Conservation (phyloP, 2,797 vertebrate genomes). For the Acipenser oxyrinchus region DNA sequence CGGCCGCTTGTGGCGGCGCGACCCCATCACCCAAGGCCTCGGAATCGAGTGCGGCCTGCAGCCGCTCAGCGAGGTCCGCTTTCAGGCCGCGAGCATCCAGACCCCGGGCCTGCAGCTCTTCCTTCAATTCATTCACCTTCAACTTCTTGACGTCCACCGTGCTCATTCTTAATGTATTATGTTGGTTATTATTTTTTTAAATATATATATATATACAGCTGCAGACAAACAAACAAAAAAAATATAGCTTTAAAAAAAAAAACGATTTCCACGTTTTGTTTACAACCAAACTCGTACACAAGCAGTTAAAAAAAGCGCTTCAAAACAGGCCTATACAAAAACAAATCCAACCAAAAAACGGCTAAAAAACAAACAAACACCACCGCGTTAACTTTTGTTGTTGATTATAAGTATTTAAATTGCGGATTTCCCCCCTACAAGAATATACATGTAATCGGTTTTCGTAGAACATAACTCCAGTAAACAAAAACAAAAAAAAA, state of each 20-base stretch:
- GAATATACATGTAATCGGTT: neutral
- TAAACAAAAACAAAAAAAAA: too few relatives aligned
- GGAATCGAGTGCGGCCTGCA: conserved; percentile 59
- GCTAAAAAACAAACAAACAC: neutral
- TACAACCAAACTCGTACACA: too few relatives aligned
- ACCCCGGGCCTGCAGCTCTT: conserved; percentile 65
- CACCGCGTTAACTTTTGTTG: too few relatives aligned
- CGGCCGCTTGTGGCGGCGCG: conserved; percentile 24
- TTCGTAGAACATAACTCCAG: too few relatives aligned
- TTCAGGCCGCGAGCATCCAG: conserved; percentile 67
- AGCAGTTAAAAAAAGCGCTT: too few relatives aligned
- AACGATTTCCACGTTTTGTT: too few relatives aligned
- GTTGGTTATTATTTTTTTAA: conserved; percentile 1
- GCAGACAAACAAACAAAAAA: too few relatives aligned
- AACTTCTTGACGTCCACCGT: conserved; percentile 64
- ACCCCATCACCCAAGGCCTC: conserved; percentile 41
- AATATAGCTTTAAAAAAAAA: too few relatives aligned
- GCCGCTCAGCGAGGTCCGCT: conserved; percentile 59
- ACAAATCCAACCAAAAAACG: neutral
- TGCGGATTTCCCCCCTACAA: conserved; percentile 4
- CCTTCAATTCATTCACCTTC: conserved; percentile 65
- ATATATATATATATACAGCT: too few relatives aligned
- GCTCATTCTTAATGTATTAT: conserved; percentile 36
- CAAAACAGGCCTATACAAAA: neutral
- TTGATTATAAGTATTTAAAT: conserved; percentile 1